Base-by-base conservation (phyloP, 2,888 invertebrate species). In the Cataglyphis altisquamis region DNA sequence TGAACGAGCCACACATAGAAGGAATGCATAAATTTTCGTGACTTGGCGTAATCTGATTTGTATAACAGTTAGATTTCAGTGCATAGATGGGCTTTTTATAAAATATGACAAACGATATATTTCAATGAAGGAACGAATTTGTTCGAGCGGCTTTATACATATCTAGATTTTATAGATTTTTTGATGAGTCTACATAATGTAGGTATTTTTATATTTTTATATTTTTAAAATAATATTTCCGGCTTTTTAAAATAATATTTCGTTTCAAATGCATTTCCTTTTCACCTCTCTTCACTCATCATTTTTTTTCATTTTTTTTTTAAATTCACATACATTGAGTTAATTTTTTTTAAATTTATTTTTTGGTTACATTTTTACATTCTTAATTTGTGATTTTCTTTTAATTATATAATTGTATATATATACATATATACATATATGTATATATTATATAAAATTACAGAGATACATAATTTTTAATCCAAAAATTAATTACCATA, bases 1-100 rank as follows among this genome's bases (percentile, higher is more conserved):
- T 82, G 88, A 88, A 89, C 85, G 80, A 82, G 72, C 83, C 82
- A 82, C 62, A 86, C 84, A 52, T 52, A 87, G 78, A 80, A 25
- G 25, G 45, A 78, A 67, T 45, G 36, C 72, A 85, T 87, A 84
- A 84, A 89, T 89, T 82, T 63, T 60, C 57, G 41, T 10, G 18
- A 72, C 77, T 81, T 83, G 86, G 80, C 81, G 81, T 84, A 84
- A 84, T 87, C 85, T 87, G 60, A 78, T 78, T 70, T 78, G 60
- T 78, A 70, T 70, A 70, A 70, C 29, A 18, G 60, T 68, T 68
- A 70, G 45, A 45, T 57, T 70, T 29, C 45, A 21, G 2, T 67
- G 18, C 39, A 39, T 9, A 39, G 12, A 32, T 18, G 39, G 32
- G 70, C 10, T 80, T 70, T 36, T 29, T 48, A 52, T 25, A 70